These are phyloP conservation scores for Halocynthia roretzi DNA, from an alignment of 23 tunicate genomes.

Conservation along the genomic window DNA sequence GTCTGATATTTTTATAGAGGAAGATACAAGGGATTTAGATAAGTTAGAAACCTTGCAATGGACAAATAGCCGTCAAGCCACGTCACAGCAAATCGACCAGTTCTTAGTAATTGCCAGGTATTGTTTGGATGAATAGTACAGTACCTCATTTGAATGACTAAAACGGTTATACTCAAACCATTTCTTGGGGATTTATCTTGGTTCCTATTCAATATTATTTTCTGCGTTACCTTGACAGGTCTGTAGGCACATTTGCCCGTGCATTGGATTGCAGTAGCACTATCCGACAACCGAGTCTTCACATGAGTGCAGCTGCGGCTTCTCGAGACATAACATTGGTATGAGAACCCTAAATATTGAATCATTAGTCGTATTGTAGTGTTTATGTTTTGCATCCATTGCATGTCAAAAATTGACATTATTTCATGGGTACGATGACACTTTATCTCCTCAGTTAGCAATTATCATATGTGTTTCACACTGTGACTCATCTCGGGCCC, in stretches of 20 bases:
- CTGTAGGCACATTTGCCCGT: conserved; percentile 98
- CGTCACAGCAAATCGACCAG: conserved; percentile 65
- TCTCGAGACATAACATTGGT: conserved; percentile 91
- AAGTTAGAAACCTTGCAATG: conserved; percentile 40
- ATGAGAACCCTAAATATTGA: not conserved
- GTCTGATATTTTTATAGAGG: too few species aligned
- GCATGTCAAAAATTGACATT: not conserved
- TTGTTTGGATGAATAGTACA: not conserved
- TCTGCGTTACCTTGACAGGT: conserved; percentile 32
- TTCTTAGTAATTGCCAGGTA: conserved; percentile 75
- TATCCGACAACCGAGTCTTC: conserved; percentile 72
- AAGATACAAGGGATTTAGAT: conserved; percentile 15
- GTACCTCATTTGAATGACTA: not conserved
- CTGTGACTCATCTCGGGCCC: not conserved
- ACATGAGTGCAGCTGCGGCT: conserved; percentile 89
- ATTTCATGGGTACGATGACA: not conserved
- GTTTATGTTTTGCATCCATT: too few species aligned
- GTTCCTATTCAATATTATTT: conserved; percentile 1
- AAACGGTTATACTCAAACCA: not conserved
- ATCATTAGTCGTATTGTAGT: too few species aligned
- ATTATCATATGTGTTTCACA: not conserved
- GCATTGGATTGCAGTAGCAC: conserved; percentile 82
- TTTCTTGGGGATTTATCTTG: not conserved
- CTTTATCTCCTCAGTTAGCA: not conserved
- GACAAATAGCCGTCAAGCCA: conserved; percentile 39